Base-by-base conservation (phyloP, 2,113 vertebrate species). In the Mus spicilegus region DNA sequence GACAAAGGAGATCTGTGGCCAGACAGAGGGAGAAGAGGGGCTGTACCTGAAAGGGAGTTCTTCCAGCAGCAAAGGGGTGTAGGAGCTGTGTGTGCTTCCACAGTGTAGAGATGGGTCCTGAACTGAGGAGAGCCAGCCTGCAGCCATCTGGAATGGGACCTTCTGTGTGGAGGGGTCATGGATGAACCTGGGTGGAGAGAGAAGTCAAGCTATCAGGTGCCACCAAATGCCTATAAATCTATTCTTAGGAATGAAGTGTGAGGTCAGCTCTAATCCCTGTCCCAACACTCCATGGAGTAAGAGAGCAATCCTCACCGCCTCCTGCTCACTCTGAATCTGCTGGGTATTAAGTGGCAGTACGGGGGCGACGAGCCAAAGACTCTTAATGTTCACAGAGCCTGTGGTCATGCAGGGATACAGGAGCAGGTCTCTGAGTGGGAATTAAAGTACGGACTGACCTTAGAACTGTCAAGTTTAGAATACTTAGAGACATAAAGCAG, bases 341-440 rank as follows among this genome's bases (percentile, higher is more conserved):
- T 58, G 54, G 51, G 7, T 67, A 46, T 39, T 16, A 19, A 8
- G 39, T 2, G 14, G 20, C 28, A 42, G 19, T 33, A 33, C 33
- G 22, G 46, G 12, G 22, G 7, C n/a, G 22, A 2, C 65, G 16
- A 77, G 46, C n/a, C 0, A 2, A 13, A 16, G 17, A 11, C 14
- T 5, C 9, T 93, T 70, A 11, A 39, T 10, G 46, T 67, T 73
- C 0, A 0, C 17, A 73, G 46, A 56, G 54, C 42, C 17, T 61
- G 36, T 3, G 7, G 13, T 10, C 3, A 0, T 16, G 5, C 28
- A 13, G 49, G 13, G 5, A 1, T 7, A 3, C 26, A 12, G 54
- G 4, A 5, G 22, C 3, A 0, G 28, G 22, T 72, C 54, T 81
- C 82, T 87, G 93, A 54, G n/a, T 77, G 67, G 86, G 90, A 77